These are phyloP conservation scores for Ochotona curzoniae DNA, from an alignment of 2,113 vertebrate species.

Conservation along the genomic window DNA sequence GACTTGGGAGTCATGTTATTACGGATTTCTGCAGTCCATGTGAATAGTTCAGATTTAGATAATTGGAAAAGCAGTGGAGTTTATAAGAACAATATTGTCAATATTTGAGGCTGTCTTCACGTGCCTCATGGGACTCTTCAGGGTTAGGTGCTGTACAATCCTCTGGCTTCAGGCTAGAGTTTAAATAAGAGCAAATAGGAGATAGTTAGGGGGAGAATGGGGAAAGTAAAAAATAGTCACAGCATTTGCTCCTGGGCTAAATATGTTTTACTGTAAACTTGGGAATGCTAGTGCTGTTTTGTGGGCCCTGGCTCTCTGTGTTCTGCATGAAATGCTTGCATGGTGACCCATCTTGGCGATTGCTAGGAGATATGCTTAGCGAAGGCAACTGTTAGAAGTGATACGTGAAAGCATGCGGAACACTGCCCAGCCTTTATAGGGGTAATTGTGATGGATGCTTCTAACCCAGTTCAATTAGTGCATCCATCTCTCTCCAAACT, in stretches of 20 bases:
- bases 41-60: slow-evolving; percentile 8
- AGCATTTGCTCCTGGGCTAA: background rate
- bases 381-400: background rate
- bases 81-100: background rate
- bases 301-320: background rate
- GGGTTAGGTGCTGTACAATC: background rate
- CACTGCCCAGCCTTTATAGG: background rate
- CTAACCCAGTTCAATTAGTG: background rate
- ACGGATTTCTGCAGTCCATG: background rate
- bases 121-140: background rate
- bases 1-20: background rate
- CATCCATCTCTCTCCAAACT: background rate
- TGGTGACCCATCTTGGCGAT: background rate
- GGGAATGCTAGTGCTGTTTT: background rate
- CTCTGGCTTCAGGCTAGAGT: background rate
- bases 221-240: background rate
- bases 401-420: background rate
- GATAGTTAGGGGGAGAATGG: background rate
- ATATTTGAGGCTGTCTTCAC: background rate
- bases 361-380: background rate
- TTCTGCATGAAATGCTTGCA: background rate
- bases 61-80: background rate
- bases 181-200: background rate
- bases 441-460: background rate
- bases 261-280: background rate